Evolutionary conservation across 2,888 invertebrate genomes (phyloP), one percentile per base, ranked within the genome.

Genomic region (Xestia xanthographa): DNA sequence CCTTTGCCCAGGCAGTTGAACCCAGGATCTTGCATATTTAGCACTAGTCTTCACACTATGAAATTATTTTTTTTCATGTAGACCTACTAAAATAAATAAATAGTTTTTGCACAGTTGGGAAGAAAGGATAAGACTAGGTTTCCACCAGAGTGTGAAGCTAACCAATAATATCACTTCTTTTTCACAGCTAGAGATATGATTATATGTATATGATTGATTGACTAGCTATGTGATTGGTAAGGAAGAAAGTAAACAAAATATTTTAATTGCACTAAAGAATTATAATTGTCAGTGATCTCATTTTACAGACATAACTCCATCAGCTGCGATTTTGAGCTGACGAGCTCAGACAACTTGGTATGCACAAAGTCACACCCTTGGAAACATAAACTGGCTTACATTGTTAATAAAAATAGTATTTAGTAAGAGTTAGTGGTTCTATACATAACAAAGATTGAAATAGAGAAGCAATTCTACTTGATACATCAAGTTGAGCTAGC

Each of bases 191-290:
- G 34, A 34, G 34, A 5, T 41, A 41, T 41, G 6, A n/a, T n/a
- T n/a, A n/a, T n/a, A n/a, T n/a, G n/a, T n/a, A n/a, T n/a, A n/a
- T n/a, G n/a, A n/a, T n/a, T n/a, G n/a, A n/a, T n/a, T n/a, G n/a
- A n/a, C 41, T 41, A 41, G 9, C 41, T 41, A 41, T 41, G 41
- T 41, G 41, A 41, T 41, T 41, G 41, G 41, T 9, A 41, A 41
- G 53, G 48, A 22, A 29, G 11, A 89, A 92, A 86, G 77, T 86
- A 94, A 94, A 93, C 91, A 91, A 90, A 80, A 79, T 26, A 69
- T 84, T 60, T 90, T 76, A 95, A 96, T 95, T 96, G 95, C 95
- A 95, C 95, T 96, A 96, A 95, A 95, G 93, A 95, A 94, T 94
- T 96, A 93, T 96, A 95, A 94, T 95, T 94, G 91, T 93, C 92